A percentile compares a stretch with the other conserved stretches of the same genome.
Evolutionary conservation across 2,888 invertebrate species (phyloP).

Genomic region (Omphaloscelis lunosa): DNA sequence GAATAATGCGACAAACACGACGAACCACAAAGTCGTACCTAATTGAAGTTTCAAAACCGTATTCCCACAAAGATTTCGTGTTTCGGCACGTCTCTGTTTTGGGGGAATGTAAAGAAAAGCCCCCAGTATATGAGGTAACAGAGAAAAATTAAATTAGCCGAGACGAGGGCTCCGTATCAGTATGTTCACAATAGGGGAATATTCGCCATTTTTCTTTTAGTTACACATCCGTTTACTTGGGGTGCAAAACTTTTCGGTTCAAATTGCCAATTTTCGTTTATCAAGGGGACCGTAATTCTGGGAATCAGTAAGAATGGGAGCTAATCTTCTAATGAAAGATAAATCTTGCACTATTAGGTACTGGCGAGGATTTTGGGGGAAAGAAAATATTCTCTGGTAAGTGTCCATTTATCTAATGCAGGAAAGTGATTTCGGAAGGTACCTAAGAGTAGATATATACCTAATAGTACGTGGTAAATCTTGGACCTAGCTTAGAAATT

Average conservation of each 20-base stretch:
- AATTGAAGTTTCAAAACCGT: slow-evolving; percentile 56
- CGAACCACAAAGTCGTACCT: slow-evolving; percentile 46
- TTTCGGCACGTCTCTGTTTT: slow-evolving; percentile 65
- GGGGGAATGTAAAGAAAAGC: slow-evolving; percentile 54
- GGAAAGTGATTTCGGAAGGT: not conserved
- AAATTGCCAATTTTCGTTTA: slow-evolving; percentile 69
- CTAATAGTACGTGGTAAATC: not conserved
- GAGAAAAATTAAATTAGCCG: slow-evolving; percentile 68
- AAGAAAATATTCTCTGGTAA: slow-evolving; percentile 3
- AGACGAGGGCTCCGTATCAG: slow-evolving; percentile 62
- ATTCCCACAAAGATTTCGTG: slow-evolving; percentile 55
- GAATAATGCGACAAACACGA: slow-evolving; percentile 41
- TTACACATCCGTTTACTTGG: slow-evolving; percentile 64
- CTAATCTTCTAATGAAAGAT: slow-evolving; percentile 63
- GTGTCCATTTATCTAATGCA: slow-evolving; percentile 3
- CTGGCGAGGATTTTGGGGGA: slow-evolving; percentile 12
- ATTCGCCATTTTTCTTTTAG: slow-evolving; percentile 74
- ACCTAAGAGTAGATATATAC: not conserved
- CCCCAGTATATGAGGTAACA: slow-evolving; percentile 59
- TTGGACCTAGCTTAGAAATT: not conserved
- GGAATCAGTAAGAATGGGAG: slow-evolving; percentile 58
- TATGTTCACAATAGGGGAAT: slow-evolving; percentile 66
- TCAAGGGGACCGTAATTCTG: slow-evolving; percentile 59
- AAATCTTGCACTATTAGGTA: slow-evolving; percentile 51
- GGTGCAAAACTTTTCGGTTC: slow-evolving; percentile 64